These are phyloP conservation scores for Eupithecia centaureata DNA, from an alignment of 2,888 invertebrate species.

Conservation along the genomic window DNA sequence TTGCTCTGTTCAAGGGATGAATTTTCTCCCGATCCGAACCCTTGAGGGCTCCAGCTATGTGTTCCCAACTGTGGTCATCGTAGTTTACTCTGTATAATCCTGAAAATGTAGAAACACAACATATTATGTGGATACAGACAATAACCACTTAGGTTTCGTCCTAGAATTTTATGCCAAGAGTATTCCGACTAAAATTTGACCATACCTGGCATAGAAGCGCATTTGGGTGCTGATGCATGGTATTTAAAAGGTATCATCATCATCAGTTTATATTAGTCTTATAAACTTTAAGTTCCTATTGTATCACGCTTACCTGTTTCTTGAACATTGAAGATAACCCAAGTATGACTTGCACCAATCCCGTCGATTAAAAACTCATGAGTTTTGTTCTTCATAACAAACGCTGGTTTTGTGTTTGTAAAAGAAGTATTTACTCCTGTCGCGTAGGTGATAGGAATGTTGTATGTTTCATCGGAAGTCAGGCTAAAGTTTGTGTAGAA, in stretches of 20 bases:
- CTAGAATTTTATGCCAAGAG: background rate
- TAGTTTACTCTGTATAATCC: conserved; percentile 88
- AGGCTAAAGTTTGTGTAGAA: conserved; percentile 63
- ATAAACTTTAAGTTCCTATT: too few species aligned
- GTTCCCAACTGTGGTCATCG: conserved; percentile 80
- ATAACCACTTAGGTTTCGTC: background rate
- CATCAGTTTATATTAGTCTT: too few species aligned
- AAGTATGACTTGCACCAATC: conserved; percentile 64
- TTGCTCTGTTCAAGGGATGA: conserved; percentile 88
- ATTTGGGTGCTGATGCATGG: background rate
- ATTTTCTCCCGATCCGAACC: conserved; percentile 76
- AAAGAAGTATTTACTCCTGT: conserved; percentile 60
- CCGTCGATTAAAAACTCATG: conserved; percentile 54
- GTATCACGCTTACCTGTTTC: conserved; percentile 79
- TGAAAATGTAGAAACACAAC: conserved; percentile 44
- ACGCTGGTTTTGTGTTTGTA: conserved; percentile 63
- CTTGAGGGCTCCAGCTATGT: conserved; percentile 73
- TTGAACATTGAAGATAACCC: conserved; percentile 85
- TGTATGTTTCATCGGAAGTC: conserved; percentile 66
- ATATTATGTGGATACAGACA: background rate
- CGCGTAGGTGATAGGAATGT: conserved; percentile 75
- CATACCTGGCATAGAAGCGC: too few species aligned
- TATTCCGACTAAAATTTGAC: background rate
- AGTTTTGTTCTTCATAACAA: conserved; percentile 63
- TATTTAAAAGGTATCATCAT: background rate